phyloP scores from a whole-genome alignment of 2,888 invertebrate genomes.

The Anoplius nigerrimus region DNA sequence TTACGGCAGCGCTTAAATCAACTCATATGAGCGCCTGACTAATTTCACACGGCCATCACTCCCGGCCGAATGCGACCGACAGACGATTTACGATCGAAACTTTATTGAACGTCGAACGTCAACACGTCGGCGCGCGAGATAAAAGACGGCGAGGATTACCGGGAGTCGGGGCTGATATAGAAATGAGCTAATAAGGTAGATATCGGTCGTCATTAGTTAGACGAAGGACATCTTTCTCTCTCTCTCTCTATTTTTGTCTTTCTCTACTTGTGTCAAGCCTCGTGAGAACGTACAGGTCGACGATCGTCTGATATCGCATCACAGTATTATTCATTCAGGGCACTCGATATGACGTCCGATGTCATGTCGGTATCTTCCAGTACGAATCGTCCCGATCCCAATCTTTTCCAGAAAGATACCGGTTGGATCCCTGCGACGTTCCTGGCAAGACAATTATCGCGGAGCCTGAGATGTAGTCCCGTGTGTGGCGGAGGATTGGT shows the following conservation, averaged over 20 bases:
- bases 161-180: conserved; percentile 16
- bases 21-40: neutral
- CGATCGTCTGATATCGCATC: too few species aligned
- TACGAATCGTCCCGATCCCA: too few species aligned
- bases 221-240: neutral
- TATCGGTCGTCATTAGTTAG: conserved; percentile 27
- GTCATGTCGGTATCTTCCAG: too few species aligned
- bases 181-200: conserved; percentile 22
- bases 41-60: neutral
- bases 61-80: conserved; percentile 41
- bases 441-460: conserved; percentile 10
- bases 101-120: conserved; percentile 19
- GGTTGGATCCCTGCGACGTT: too few species aligned
- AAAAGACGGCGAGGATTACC: neutral
- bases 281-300: conserved; percentile 12
- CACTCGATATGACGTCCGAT: too few species aligned
- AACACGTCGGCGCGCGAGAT: neutral
- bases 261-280: conserved; percentile 23
- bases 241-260: too few species aligned
- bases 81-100: conserved; percentile 41
- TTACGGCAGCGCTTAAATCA: conserved; percentile 5
- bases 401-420: too few species aligned
- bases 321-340: too few species aligned
- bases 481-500: neutral
- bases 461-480: neutral